phyloP scores from a whole-genome alignment of 2,888 invertebrate species.

The Eubasilissa splendida region DNA sequence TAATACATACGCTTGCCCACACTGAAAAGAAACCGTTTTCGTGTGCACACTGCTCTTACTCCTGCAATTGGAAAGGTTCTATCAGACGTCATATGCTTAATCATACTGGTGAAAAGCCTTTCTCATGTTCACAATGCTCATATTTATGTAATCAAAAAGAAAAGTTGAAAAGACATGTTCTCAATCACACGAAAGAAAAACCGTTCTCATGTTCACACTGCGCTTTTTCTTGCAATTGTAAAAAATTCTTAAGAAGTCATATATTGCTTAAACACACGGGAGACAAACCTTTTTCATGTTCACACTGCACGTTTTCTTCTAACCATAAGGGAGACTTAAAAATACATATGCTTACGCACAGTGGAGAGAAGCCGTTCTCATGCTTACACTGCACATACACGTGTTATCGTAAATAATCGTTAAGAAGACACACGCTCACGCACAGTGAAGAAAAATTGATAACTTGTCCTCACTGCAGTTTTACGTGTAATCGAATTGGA shows the following conservation, averaged over 20 bases:
- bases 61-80: too few species aligned
- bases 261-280: not conserved
- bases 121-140: not conserved
- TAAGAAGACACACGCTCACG: not conserved
- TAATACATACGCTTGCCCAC: too few species aligned
- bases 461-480: too few species aligned
- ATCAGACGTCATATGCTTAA: not conserved
- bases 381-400: slow-evolving; percentile 2
- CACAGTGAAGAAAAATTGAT: not conserved
- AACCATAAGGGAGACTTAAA: slow-evolving; percentile 3
- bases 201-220: not conserved
- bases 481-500: not conserved
- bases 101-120: not conserved
- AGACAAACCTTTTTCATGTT: not conserved
- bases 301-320: not conserved
- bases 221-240: too few species aligned
- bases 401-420: not conserved
- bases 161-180: not conserved
- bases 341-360: slow-evolving; percentile 14
- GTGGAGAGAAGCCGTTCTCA: slow-evolving; percentile 27
- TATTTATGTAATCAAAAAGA: not conserved
- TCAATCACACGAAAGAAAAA: not conserved
- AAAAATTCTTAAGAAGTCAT: too few species aligned
- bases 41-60: too few species aligned
- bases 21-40: too few species aligned